Percentiles rank a stretch among this genome's conserved stretches.
Evolutionary conservation across 2,113 vertebrate genomes (phyloP).

Genomic region (Ptychochromis oligacanthus): DNA sequence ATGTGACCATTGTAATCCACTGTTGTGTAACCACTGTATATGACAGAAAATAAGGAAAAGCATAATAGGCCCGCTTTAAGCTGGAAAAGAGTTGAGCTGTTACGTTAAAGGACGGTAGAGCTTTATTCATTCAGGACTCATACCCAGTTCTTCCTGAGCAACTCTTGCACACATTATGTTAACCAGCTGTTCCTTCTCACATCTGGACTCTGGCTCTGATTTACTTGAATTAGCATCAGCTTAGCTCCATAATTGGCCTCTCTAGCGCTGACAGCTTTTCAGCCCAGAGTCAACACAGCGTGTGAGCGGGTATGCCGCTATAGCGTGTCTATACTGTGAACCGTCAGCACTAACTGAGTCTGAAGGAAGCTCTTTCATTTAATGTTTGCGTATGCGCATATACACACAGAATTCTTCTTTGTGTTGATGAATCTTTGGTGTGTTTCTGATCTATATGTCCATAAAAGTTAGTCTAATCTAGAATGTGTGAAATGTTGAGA

Average conservation of each 20-base stretch:
- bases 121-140: background rate
- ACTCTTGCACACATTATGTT: background rate
- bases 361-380: background rate
- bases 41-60: background rate
- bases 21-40: background rate
- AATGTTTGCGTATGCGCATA: background rate
- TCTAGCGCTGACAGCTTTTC: constrained; percentile 7
- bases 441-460: background rate
- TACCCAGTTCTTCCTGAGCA: background rate
- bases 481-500: background rate
- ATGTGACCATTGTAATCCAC: background rate
- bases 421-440: background rate
- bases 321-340: background rate
- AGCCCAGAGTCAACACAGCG: background rate
- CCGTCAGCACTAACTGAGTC: background rate
- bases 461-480: background rate
- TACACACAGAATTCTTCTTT: background rate
- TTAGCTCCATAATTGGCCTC: background rate
- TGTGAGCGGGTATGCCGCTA: background rate
- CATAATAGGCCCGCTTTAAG: background rate
- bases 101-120: background rate
- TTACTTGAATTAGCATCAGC: constrained; percentile 21
- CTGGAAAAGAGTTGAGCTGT: too few species aligned
- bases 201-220: constrained; percentile 37
- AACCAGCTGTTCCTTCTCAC: constrained; percentile 13